Conservation (phyloP, 2,888 invertebrate genomes). For the Daptonema setosum region DNA sequence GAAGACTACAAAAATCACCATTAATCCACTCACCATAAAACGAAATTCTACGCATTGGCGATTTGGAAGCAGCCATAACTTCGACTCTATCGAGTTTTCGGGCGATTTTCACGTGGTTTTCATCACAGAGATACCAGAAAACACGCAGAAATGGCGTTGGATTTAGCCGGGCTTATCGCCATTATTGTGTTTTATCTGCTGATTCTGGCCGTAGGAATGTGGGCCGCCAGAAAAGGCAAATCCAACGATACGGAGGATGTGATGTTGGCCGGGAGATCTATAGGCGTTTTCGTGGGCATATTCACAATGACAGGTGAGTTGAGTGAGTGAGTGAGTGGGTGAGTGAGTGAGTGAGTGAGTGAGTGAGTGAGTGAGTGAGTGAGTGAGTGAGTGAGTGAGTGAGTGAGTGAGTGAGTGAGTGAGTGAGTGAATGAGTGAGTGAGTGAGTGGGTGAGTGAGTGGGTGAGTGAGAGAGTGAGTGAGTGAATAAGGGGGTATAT, state of each 20-base stretch:
- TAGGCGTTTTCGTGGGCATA: slow-evolving; percentile 78
- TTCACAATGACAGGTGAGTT: slow-evolving; percentile 86
- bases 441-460: too few relatives aligned
- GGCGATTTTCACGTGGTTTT: too few relatives aligned
- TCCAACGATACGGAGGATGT: slow-evolving; percentile 75
- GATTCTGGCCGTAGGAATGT: slow-evolving; percentile 81
- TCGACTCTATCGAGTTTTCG: too few relatives aligned
- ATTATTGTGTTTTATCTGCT: slow-evolving; percentile 85
- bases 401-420: neutral
- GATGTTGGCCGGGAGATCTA: slow-evolving; percentile 90
- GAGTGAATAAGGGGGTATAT: too few relatives aligned
- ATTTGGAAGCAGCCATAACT: too few relatives aligned
- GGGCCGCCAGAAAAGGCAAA: slow-evolving; percentile 78
- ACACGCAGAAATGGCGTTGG: slow-evolving; percentile 52
- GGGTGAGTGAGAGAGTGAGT: too few relatives aligned
- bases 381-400: neutral
- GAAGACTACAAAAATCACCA: too few relatives aligned
- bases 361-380: neutral
- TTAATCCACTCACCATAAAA: too few relatives aligned
- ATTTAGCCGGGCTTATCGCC: slow-evolving; percentile 72
- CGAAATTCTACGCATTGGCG: too few relatives aligned
- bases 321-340: neutral
- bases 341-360: neutral
- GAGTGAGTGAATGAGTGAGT: too few relatives aligned
- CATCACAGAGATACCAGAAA: too few relatives aligned